phyloP scores from a whole-genome alignment of 2,888 invertebrate genomes.

The Agrochola macilenta region DNA sequence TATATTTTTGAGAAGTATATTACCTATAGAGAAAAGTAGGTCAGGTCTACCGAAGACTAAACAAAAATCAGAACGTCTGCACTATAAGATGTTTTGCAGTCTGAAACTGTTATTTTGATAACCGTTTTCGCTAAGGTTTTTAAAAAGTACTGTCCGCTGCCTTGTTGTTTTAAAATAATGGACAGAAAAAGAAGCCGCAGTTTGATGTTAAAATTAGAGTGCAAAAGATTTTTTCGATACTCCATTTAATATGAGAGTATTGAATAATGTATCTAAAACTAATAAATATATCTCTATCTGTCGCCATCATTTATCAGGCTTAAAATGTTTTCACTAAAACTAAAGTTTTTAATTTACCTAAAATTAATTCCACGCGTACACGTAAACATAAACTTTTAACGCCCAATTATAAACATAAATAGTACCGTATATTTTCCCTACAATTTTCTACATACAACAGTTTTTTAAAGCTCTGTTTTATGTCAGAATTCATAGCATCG shows the following conservation, averaged over 20 bases:
- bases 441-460: constrained; percentile 23
- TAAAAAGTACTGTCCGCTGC: no score
- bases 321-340: no score
- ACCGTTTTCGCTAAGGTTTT: background rate
- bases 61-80: constrained; percentile 39
- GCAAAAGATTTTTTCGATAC: no score
- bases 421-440: constrained; percentile 34
- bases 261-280: no score
- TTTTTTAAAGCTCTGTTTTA: constrained; percentile 75
- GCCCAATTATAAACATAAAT: constrained; percentile 70
- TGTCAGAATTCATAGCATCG: constrained; percentile 79
- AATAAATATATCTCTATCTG: no score
- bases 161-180: no score
- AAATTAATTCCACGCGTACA: constrained; percentile 30
- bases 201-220: no score
- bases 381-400: constrained; percentile 64
- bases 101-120: background rate
- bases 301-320: no score
- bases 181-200: no score
- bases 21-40: constrained; percentile 31
- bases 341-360: background rate
- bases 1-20: constrained; percentile 9
- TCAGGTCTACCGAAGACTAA: constrained; percentile 50
- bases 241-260: no score
- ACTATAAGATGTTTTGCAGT: background rate